phyloP scores from a whole-genome alignment of 2,888 invertebrate genomes.

The Panopea generosa region DNA sequence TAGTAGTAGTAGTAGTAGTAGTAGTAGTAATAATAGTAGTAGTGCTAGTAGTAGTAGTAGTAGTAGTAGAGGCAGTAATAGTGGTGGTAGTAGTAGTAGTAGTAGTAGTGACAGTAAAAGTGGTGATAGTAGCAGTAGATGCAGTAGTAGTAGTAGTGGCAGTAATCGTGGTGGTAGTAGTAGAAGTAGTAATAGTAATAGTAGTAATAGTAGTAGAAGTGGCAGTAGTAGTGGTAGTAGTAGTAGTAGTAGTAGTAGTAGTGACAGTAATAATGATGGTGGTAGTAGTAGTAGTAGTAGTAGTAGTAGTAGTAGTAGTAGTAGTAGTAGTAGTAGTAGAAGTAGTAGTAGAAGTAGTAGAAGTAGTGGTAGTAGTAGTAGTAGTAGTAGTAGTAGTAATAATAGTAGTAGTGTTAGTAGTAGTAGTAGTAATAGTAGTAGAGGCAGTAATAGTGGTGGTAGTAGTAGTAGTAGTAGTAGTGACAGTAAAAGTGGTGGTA shows the following conservation, averaged over 20 bases:
- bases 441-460: neutral
- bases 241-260: neutral
- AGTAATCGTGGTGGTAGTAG: too few relatives aligned
- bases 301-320: neutral
- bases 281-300: neutral
- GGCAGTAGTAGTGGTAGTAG: neutral
- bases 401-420: too few relatives aligned
- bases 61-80: neutral
- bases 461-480: too few relatives aligned
- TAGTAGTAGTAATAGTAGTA: neutral
- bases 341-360: neutral
- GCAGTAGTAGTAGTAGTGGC: too few relatives aligned
- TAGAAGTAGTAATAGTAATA: too few relatives aligned
- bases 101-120: neutral
- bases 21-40: constrained; percentile 2
- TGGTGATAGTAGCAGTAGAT: too few relatives aligned
- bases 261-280: neutral
- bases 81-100: neutral
- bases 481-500: too few relatives aligned
- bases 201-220: neutral
- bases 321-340: neutral
- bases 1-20: neutral
- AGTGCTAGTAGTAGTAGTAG: constrained; percentile 4
- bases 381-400: constrained; percentile 4
- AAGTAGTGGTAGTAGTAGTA: neutral